Evolutionary conservation across 1,140 invertebrate species (phyloP).

Genomic region (Sarcophaga peregrina): DNA sequence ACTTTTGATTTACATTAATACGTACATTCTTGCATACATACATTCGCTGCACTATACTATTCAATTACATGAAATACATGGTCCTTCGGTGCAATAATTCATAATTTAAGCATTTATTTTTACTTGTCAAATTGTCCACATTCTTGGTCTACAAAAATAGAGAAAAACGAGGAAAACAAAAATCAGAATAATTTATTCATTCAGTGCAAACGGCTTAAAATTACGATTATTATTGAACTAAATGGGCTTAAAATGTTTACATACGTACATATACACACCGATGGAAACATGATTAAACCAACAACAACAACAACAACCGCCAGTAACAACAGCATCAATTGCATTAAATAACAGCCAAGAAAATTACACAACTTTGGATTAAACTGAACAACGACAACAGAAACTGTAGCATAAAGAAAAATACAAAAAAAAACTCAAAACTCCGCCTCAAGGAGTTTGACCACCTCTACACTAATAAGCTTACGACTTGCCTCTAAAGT

Average conservation of each 20-base stretch:
- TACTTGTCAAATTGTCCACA: conserved; percentile 22
- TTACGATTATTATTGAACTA: conserved; percentile 8
- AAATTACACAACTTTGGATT: conserved; percentile 22
- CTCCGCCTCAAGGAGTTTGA: conserved; percentile 23
- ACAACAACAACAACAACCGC: neutral
- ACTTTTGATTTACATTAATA: too few relatives aligned
- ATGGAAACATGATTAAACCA: neutral
- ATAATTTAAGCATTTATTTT: conserved; percentile 15
- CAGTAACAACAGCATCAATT: neutral
- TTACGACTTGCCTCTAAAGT: neutral
- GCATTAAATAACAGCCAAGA: conserved; percentile 9
- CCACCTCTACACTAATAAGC: neutral
- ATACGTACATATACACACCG: neutral
- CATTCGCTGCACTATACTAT: too few relatives aligned
- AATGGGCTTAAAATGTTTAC: conserved; percentile 17
- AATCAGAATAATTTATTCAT: conserved; percentile 24
- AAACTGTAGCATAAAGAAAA: neutral
- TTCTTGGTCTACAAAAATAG: neutral
- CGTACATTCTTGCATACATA: too few relatives aligned
- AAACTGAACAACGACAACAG: neutral
- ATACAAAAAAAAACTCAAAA: neutral
- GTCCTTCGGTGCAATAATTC: neutral
- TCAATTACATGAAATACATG: neutral
- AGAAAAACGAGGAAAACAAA: too few relatives aligned
- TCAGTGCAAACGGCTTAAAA: neutral